These are phyloP conservation scores for Brachionus angularis DNA, from an alignment of 1,140 invertebrate species.

Conservation along the genomic window DNA sequence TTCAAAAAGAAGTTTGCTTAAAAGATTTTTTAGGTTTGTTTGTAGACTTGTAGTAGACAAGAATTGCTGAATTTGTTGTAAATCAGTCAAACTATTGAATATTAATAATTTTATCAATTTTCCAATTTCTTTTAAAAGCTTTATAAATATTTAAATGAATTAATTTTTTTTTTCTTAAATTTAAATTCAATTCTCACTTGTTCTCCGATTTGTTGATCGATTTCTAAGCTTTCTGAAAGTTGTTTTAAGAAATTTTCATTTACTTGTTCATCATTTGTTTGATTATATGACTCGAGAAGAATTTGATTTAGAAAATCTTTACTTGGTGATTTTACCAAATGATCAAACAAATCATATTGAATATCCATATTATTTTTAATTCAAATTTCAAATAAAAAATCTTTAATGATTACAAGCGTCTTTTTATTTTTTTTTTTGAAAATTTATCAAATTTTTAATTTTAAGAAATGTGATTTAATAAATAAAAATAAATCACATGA, in stretches of 20 bases:
- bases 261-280: not conserved
- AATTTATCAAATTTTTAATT: too few relatives aligned
- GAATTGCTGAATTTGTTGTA: constrained; percentile 12
- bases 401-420: too few relatives aligned
- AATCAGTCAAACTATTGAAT: not conserved
- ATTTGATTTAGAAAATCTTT: constrained; percentile 36
- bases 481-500: too few relatives aligned
- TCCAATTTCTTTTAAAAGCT: not conserved
- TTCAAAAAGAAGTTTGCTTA: constrained; percentile 16
- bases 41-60: not conserved
- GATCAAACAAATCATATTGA: not conserved
- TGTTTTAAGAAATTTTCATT: not conserved
- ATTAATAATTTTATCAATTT: not conserved
- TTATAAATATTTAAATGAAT: too few relatives aligned
- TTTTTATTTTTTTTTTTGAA: too few relatives aligned
- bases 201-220: not conserved
- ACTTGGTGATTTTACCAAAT: not conserved
- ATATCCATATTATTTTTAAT: too few relatives aligned
- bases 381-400: too few relatives aligned
- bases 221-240: not conserved
- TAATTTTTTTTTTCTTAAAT: not conserved
- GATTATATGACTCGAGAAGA: constrained; percentile 11
- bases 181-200: not conserved
- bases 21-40: constrained; percentile 24
- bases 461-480: too few relatives aligned